Evolutionary conservation across 2,888 invertebrate species (phyloP).

Genomic region (Germaria angustata): DNA sequence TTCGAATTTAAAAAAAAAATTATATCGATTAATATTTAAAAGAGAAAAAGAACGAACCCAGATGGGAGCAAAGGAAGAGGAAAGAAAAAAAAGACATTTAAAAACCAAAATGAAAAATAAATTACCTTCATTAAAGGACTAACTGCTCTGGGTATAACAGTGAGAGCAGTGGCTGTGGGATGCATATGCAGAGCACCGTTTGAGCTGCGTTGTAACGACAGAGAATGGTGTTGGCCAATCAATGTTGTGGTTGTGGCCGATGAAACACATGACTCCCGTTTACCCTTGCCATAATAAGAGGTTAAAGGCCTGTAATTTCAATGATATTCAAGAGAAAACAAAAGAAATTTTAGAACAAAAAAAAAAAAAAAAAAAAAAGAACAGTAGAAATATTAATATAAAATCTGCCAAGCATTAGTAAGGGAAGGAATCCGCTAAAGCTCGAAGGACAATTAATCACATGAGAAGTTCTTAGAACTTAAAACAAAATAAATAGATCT

Average conservation of each 20-base stretch:
- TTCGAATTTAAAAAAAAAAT: background rate
- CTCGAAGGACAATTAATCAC: no score
- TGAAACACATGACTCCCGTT: constrained; percentile 86
- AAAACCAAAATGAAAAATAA: background rate
- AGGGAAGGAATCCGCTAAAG: background rate
- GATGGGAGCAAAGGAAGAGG: background rate
- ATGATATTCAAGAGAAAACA: background rate
- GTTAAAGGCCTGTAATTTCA: constrained; percentile 84
- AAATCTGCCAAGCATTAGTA: background rate
- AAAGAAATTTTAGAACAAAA: background rate
- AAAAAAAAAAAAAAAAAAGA: background rate
- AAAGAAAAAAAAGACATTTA: background rate
- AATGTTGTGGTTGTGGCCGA: constrained; percentile 90
- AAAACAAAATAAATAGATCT: no score
- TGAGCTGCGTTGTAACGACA: constrained; percentile 77
- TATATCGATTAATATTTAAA: background rate
- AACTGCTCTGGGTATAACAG: constrained; percentile 76
- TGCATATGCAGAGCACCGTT: constrained; percentile 78
- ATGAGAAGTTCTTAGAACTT: no score
- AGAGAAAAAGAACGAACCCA: no score
- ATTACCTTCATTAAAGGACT: constrained; percentile 80
- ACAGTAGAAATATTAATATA: background rate
- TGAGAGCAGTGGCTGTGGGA: constrained; percentile 71
- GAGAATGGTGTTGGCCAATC: constrained; percentile 80
- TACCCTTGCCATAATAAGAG: constrained; percentile 83